Evolutionary conservation across 2,113 vertebrate species (phyloP), one percentile per base, ranked within the genome.

Genomic region (Serilophus lunatus): DNA sequence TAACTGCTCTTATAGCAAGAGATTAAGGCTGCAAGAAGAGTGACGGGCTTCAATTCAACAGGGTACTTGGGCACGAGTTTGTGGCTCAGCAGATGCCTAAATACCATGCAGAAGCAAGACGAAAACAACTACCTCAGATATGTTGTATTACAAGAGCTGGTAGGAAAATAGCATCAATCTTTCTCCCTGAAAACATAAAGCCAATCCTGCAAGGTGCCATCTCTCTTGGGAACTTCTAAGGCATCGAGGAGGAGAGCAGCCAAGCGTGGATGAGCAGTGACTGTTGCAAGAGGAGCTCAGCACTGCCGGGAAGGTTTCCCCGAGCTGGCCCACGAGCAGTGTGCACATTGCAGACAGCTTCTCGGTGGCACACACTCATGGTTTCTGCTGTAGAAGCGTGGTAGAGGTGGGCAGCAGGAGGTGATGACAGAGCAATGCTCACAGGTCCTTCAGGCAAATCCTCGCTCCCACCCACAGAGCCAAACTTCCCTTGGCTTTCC

Each of bases 1-100:
- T 71, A 83, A 81, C 92, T 90, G 76, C 90, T 94, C 82, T 3
- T n/a, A 2, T 56, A 94, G 86, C 93, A 64, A 93, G 88, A 94
- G 77, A 92, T 97, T 97, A 96, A 97, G 94, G 95, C 82, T 96
- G 90, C 72, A 31, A 82, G 81, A 86, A 82, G 74, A 92, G 44
- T 25, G 71, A 78, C 4, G 7, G 72, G 80, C 35, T 86, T 66
- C 0, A 0, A 74, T 49, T 86, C 3, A 1, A 4, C 79, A 63
- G 76, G 75, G 75, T 90, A 24, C 64, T 71, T 72, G 77, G 80
- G 76, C 92, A 69, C 4, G 18, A 83, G 72, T 60, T 20, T 61
- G 53, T 25, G 15, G 44, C 36, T 85, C 2, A 0, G 60, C 76
- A 75, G 71, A 40, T 49, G 80, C 92, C 90, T 80, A 71, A 90